Percentiles rank a stretch among this genome's conserved stretches.
Conservation (phyloP, 2,797 vertebrate genomes). For the Neosalanx taihuensis region DNA sequence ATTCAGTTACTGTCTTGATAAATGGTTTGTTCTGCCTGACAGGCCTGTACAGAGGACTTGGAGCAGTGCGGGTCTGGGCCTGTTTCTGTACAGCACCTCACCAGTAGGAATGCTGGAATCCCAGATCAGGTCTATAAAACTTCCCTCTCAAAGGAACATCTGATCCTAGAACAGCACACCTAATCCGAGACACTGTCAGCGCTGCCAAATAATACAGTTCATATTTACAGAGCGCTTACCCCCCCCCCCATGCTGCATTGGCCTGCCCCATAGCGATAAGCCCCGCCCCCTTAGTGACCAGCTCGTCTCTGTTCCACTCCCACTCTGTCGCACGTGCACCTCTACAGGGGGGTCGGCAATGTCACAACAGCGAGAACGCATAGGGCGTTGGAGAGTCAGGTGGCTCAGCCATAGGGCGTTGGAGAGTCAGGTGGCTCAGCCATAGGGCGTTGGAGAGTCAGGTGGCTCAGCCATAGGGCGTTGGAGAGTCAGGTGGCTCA, state of each 20-base stretch:
- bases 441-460: too few relatives aligned
- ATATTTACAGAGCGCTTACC: too few relatives aligned
- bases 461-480: too few relatives aligned
- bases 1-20: conserved; percentile 33
- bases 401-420: too few relatives aligned
- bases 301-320: not conserved
- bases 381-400: too few relatives aligned
- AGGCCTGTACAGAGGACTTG: too few relatives aligned
- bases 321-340: conserved; percentile 17
- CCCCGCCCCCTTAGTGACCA: not conserved
- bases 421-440: too few relatives aligned
- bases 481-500: too few relatives aligned
- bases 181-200: not conserved
- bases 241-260: too few relatives aligned
- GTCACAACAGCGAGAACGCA: conserved; percentile 29
- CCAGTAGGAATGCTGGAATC: not conserved
- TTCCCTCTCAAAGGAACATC: not conserved
- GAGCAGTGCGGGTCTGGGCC: conserved; percentile 31
- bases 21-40: conserved; percentile 16
- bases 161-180: not conserved
- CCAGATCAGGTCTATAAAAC: not conserved
- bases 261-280: too few relatives aligned
- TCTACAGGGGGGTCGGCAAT: not conserved
- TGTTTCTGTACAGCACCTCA: not conserved
- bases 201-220: not conserved